phyloP scores from a whole-genome alignment of 2,113 vertebrate genomes.

The Notiomystis cincta region DNA sequence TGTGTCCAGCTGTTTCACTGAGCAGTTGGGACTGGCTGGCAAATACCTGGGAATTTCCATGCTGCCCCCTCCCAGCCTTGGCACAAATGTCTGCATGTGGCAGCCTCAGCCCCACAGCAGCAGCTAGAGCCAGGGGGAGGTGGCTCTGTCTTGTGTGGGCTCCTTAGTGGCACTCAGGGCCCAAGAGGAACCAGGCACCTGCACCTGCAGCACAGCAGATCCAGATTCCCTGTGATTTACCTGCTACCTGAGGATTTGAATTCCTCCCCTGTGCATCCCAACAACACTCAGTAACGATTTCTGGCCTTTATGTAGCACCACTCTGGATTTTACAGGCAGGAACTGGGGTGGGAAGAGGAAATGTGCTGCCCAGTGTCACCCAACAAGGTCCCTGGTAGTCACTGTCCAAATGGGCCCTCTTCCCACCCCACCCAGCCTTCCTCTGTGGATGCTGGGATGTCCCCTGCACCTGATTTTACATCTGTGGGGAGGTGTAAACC shows the following conservation, averaged over 20 bases:
- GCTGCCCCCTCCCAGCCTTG: not conserved
- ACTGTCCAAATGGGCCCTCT: not conserved
- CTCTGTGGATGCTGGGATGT: not conserved
- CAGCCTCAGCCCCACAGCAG: not conserved
- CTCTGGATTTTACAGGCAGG: not conserved
- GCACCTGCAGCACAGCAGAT: fast-evolving
- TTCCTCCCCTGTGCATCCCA: not conserved
- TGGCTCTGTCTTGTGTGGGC: not conserved
- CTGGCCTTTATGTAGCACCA: not conserved
- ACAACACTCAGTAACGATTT: not conserved
- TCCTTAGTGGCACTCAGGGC: not conserved
- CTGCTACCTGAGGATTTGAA: not conserved
- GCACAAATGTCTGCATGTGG: fast-evolving
- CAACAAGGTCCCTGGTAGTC: not conserved
- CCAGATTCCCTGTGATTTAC: fast-evolving
- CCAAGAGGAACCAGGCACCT: fast-evolving
- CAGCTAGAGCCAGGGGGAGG: not conserved
- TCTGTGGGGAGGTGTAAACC: not conserved
- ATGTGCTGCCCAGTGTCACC: not conserved
- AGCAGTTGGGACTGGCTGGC: fast-evolving
- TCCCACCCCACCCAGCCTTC: not conserved
- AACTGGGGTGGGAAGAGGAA: not conserved
- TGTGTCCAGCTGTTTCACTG: not conserved
- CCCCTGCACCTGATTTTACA: not conserved
- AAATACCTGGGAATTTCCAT: not conserved